phyloP scores from a whole-genome alignment of 1,140 invertebrate genomes.

The Hycleus phaleratus region DNA sequence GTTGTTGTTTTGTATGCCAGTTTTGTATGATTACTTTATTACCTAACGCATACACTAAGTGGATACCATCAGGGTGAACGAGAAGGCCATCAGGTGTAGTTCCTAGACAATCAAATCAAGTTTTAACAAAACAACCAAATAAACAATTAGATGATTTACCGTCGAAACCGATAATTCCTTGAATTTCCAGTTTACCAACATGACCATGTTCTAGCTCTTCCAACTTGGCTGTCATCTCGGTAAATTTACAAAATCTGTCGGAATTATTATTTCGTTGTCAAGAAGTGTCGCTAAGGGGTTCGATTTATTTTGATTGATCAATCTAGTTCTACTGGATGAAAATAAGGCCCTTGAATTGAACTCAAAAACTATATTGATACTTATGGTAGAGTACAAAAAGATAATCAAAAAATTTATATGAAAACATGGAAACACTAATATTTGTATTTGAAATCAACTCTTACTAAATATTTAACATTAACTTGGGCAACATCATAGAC shows the following conservation, averaged over 20 bases:
- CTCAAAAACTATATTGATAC: background rate
- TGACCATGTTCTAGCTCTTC: conserved; percentile 20
- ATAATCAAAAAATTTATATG: background rate
- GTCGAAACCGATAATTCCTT: conserved; percentile 66
- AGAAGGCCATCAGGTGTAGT: conserved; percentile 60
- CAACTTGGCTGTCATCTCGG: too few relatives aligned
- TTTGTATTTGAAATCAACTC: conserved; percentile 71
- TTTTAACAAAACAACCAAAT: conserved; percentile 4
- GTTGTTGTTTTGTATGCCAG: conserved; percentile 60
- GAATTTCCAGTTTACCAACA: conserved; percentile 50
- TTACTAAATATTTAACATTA: conserved; percentile 71
- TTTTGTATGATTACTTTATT: conserved; percentile 76
- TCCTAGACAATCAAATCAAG: conserved; percentile 43
- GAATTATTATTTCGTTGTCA: background rate
- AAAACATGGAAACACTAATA: conserved; percentile 32
- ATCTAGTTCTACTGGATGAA: background rate
- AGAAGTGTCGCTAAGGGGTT: background rate
- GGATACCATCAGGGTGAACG: conserved; percentile 67
- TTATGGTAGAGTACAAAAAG: too few relatives aligned
- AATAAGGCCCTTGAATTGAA: background rate
- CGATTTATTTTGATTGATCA: background rate
- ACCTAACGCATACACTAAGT: conserved; percentile 77
- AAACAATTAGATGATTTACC: conserved; percentile 43
- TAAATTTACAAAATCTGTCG: background rate
- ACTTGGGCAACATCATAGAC: conserved; percentile 88